A percentile compares a stretch with the other conserved stretches of the same genome.
Evolutionary conservation across 2,888 invertebrate genomes (phyloP).

Genomic region (Andrena fulva): DNA sequence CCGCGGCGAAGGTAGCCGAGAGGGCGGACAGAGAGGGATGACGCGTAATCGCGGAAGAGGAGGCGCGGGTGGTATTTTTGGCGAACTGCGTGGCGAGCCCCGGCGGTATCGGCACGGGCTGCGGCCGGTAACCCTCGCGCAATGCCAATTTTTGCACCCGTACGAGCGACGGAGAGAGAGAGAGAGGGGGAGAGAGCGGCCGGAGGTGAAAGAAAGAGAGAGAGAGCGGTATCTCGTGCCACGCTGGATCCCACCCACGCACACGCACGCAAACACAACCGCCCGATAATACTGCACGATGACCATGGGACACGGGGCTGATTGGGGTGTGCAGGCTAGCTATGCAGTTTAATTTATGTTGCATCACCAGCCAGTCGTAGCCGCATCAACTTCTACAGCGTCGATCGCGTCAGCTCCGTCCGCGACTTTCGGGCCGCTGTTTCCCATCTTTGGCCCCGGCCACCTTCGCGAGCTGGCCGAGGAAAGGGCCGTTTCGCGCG

Average conservation of each 20-base stretch:
- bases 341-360: constrained; percentile 82
- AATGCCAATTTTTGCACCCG: constrained; percentile 76
- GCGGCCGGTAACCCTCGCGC: constrained; percentile 72
- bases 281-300: constrained; percentile 79
- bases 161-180: constrained; percentile 31
- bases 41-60: constrained; percentile 53
- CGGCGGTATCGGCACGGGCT: constrained; percentile 58
- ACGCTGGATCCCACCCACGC: constrained; percentile 68
- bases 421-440: not conserved
- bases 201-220: constrained; percentile 2
- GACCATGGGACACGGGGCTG: constrained; percentile 80
- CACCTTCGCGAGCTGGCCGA: constrained; percentile 19
- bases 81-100: constrained; percentile 54
- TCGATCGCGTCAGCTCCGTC: constrained; percentile 22
- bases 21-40: constrained; percentile 29
- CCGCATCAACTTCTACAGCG: constrained; percentile 64
- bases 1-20: constrained; percentile 19
- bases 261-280: constrained; percentile 65
- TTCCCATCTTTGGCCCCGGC: not conserved
- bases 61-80: constrained; percentile 70
- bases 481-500: constrained; percentile 13
- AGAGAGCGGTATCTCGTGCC: constrained; percentile 49
- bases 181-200: not conserved
- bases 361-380: constrained; percentile 81
- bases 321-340: constrained; percentile 80